A percentile compares a stretch with the other conserved stretches of the same genome.
These are phyloP conservation scores for Pyrgus malvae DNA, from an alignment of 2,888 invertebrate species.

Conservation along the genomic window DNA sequence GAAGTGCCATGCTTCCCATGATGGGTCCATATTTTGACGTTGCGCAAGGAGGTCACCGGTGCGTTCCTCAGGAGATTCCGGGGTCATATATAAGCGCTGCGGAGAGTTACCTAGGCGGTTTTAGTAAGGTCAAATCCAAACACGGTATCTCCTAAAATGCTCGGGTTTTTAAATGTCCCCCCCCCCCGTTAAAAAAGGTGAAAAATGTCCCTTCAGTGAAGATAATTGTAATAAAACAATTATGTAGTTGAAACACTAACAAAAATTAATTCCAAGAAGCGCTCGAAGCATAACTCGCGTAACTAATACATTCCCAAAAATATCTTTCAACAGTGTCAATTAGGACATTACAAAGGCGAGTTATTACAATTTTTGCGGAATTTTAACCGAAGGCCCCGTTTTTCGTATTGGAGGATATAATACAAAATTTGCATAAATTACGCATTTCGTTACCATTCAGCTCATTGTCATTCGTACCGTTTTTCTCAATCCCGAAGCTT, in stretches of 20 bases:
- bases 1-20: too few species aligned
- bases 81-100: too few species aligned
- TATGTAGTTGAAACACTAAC: slow-evolving; percentile 7
- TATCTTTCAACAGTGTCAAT: slow-evolving; percentile 51
- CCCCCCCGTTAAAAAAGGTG: too few species aligned
- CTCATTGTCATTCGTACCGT: slow-evolving; percentile 18
- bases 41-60: too few species aligned
- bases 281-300: slow-evolving; percentile 32
- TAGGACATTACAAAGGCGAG: slow-evolving; percentile 41
- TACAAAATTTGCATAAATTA: slow-evolving; percentile 63
- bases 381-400: slow-evolving; percentile 41
- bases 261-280: slow-evolving; percentile 5
- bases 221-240: too few species aligned
- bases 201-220: too few species aligned
- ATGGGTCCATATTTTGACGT: too few species aligned
- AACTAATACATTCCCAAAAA: slow-evolving; percentile 37
- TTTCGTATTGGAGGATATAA: slow-evolving; percentile 42
- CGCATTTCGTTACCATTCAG: slow-evolving; percentile 49
- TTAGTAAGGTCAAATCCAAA: too few species aligned
- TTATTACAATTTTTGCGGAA: slow-evolving; percentile 50
- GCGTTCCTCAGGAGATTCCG: too few species aligned
- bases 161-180: too few species aligned
- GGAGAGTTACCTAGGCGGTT: too few species aligned
- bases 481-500: slow-evolving; percentile 13
- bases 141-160: too few species aligned